A percentile compares a stretch with the other conserved stretches of the same genome.
These are phyloP conservation scores for Chaitophorus viminalis DNA, from an alignment of 2,888 invertebrate genomes.

Conservation along the genomic window DNA sequence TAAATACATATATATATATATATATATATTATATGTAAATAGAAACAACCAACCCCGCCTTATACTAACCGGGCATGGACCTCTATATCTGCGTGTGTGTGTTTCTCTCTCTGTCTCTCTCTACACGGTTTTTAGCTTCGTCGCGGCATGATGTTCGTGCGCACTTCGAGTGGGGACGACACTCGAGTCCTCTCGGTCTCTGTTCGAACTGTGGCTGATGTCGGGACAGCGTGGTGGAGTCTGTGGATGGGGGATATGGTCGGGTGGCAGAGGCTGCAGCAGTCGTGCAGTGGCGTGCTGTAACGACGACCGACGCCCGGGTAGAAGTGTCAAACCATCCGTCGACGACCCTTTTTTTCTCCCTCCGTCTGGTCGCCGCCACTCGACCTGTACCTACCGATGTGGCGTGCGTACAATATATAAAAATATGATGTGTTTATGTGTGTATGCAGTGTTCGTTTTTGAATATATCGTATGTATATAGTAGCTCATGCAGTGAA, in stretches of 20 bases:
- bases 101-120: neutral
- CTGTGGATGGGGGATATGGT: too few species aligned
- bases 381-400: neutral
- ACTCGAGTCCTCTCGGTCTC: neutral
- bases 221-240: too few species aligned
- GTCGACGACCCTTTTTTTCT: neutral
- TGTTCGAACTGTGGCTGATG: too few species aligned
- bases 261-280: neutral
- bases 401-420: neutral
- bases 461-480: too few species aligned
- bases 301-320: neutral
- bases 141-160: neutral
- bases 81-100: neutral
- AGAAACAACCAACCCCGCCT: neutral
- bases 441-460: too few species aligned
- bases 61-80: neutral
- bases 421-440: neutral
- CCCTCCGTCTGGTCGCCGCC: neutral
- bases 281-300: too few species aligned
- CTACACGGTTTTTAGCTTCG: neutral
- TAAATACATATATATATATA: neutral
- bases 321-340: constrained; percentile 34
- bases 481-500: too few species aligned
- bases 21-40: neutral
- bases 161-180: neutral